Conservation (phyloP, 1,140 invertebrate species). For the Dolichoris vasculosae region DNA sequence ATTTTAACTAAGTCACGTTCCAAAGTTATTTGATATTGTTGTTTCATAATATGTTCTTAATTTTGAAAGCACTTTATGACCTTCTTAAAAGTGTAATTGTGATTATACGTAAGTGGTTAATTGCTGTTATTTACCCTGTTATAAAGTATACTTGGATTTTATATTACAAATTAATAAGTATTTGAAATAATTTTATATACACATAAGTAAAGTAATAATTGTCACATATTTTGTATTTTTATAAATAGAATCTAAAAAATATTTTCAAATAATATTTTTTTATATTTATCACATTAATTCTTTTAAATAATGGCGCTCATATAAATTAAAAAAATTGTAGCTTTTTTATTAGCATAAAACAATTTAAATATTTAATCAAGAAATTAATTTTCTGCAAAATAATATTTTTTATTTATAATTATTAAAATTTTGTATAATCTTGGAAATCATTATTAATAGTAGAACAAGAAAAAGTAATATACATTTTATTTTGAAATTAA, state of each 20-base stretch:
- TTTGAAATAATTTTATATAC: neutral
- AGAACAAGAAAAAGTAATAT: neutral
- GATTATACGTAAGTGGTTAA: slow-evolving; percentile 28
- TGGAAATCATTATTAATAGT: neutral
- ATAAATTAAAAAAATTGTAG: neutral
- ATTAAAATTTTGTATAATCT: neutral
- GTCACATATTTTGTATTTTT: neutral
- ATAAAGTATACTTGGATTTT: neutral
- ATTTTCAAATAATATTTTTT: neutral
- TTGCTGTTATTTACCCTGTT: slow-evolving; percentile 32
- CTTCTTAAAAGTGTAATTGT: slow-evolving; percentile 20
- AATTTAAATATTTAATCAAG: neutral
- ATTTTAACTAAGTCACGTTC: neutral
- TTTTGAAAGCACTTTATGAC: neutral
- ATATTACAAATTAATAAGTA: neutral
- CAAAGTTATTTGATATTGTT: neutral
- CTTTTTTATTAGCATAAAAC: neutral
- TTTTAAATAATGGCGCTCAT: neutral
- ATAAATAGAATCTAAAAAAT: neutral
- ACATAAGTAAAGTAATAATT: slow-evolving; percentile 35
- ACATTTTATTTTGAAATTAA: neutral
- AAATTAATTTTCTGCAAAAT: neutral
- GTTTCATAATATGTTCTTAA: slow-evolving; percentile 9
- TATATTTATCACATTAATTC: neutral
- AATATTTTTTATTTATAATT: neutral